These are phyloP conservation scores for Aricia agestis DNA, from an alignment of 1,140 invertebrate genomes.

Conservation along the genomic window DNA sequence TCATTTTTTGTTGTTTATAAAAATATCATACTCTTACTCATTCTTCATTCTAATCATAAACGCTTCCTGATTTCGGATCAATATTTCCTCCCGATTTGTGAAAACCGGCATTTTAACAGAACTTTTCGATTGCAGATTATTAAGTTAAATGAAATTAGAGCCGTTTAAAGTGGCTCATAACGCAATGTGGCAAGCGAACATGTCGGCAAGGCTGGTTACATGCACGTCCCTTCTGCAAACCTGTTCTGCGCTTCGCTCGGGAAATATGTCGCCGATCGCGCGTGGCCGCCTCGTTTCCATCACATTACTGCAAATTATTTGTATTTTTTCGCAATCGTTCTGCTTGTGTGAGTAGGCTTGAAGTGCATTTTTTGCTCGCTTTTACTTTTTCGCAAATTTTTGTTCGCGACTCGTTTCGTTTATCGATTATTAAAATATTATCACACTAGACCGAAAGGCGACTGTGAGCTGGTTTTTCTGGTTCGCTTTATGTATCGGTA, in stretches of 20 bases:
- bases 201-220: conserved; percentile 46
- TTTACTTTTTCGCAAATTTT: conserved; percentile 15
- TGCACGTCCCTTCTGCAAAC: conserved; percentile 59
- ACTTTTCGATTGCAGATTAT: background rate
- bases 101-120: background rate
- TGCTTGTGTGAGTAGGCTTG: conserved; percentile 26
- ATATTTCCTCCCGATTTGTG: no score
- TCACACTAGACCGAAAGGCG: conserved; percentile 10
- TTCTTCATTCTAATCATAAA: background rate
- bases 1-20: no score
- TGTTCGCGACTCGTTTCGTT: background rate
- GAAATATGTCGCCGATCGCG: conserved; percentile 66
- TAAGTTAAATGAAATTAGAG: conserved; percentile 33
- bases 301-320: conserved; percentile 55
- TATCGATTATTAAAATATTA: background rate
- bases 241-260: conserved; percentile 62
- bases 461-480: background rate
- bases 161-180: conserved; percentile 54
- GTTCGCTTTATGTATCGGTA: background rate
- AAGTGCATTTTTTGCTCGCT: conserved; percentile 7
- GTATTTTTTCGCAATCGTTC: conserved; percentile 48
- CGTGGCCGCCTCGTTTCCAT: conserved; percentile 56
- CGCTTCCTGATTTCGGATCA: no score
- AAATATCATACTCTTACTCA: background rate
- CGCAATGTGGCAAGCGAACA: conserved; percentile 54